These are phyloP conservation scores for Cynoglossus semilaevis DNA, from an alignment of 2,113 vertebrate genomes.

Conservation along the genomic window DNA sequence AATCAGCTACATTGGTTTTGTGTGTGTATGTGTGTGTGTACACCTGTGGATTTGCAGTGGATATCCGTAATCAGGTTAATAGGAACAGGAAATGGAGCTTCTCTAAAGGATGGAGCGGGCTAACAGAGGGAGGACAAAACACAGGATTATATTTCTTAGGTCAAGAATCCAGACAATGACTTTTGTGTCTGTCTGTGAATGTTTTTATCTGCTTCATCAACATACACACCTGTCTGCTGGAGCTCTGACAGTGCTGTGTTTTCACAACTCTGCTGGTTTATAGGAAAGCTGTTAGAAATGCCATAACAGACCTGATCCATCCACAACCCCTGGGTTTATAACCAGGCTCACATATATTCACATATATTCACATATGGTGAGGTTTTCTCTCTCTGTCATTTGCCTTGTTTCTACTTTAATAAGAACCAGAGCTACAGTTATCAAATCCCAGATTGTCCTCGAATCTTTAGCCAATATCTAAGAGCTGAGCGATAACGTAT, in stretches of 20 bases:
- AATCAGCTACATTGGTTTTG: constrained; percentile 58
- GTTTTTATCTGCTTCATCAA: background rate
- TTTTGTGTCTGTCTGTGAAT: constrained; percentile 31
- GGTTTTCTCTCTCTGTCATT: background rate
- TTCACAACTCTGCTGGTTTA: constrained; percentile 31
- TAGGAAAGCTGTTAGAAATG: constrained; percentile 2
- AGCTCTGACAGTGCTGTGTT: constrained; percentile 22
- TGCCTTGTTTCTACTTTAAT: background rate
- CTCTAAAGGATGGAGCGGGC: constrained; percentile 39
- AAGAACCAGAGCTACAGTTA: background rate
- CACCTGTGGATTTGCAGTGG: constrained; percentile 38
- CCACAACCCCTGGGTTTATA: background rate
- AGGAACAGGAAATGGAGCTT: constrained; percentile 64
- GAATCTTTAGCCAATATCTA: too few relatives aligned
- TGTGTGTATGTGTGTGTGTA: constrained; percentile 20
- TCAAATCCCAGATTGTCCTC: too few relatives aligned
- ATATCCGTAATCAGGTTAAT: constrained; percentile 64
- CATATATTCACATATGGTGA: constrained; percentile 1
- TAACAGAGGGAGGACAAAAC: constrained; percentile 41
- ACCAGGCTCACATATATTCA: background rate
- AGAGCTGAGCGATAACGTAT: too few relatives aligned
- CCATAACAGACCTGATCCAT: constrained; percentile 2
- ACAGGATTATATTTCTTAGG: constrained; percentile 47
- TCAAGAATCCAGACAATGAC: constrained; percentile 35
- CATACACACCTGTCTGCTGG: constrained; percentile 25